phyloP scores from a whole-genome alignment of 2,797 vertebrate genomes.

The Squalus acanthias region DNA sequence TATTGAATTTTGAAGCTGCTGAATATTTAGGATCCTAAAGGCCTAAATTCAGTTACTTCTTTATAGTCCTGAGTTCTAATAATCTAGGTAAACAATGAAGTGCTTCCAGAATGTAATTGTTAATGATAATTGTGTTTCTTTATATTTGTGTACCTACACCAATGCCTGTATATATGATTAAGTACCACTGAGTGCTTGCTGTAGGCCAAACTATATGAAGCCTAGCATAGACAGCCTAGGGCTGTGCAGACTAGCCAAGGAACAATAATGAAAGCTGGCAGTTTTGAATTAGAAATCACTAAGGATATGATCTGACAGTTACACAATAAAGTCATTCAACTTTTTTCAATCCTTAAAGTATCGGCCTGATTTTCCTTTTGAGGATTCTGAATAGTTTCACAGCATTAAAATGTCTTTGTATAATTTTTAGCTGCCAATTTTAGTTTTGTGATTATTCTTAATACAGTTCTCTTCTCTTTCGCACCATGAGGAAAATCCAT shows the following conservation, averaged over 20 bases:
- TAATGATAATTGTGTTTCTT: neutral
- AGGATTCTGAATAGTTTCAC: neutral
- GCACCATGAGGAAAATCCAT: neutral
- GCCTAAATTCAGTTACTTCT: neutral
- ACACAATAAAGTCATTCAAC: conserved; percentile 25
- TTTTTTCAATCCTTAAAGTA: conserved; percentile 20
- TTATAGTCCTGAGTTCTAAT: neutral
- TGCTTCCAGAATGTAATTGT: too few relatives aligned
- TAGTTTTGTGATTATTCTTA: neutral
- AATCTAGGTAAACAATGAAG: neutral
- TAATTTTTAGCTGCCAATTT: neutral
- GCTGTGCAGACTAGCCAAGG: conserved; percentile 5
- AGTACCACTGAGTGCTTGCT: neutral
- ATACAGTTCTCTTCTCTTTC: neutral
- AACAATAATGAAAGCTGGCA: conserved; percentile 25
- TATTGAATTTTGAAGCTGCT: neutral
- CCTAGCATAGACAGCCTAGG: neutral
- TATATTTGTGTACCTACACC: neutral
- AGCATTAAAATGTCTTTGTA: neutral
- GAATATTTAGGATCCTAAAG: neutral
- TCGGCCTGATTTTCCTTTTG: neutral
- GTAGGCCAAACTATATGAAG: conserved; percentile 5
- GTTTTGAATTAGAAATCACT: conserved; percentile 14
- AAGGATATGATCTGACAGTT: conserved; percentile 29
- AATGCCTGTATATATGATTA: neutral